phyloP scores from a whole-genome alignment of 1,140 invertebrate genomes.

The Nylanderia fulva region DNA sequence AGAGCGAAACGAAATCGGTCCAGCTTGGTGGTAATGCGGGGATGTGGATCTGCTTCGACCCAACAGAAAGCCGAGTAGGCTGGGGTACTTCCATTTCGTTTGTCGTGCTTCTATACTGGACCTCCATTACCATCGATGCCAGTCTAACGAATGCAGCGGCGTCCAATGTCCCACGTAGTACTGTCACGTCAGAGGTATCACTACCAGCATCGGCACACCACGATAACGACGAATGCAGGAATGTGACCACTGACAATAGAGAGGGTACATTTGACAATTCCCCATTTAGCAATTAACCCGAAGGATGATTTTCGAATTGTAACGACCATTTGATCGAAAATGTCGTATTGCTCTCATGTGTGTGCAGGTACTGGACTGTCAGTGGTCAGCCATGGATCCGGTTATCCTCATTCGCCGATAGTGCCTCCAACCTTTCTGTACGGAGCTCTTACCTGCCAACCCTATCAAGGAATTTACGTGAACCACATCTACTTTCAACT shows the following conservation, averaged over 20 bases:
- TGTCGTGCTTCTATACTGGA: slow-evolving; percentile 78
- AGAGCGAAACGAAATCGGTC: slow-evolving; percentile 72
- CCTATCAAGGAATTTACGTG: slow-evolving; percentile 85
- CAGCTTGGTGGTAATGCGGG: slow-evolving; percentile 83
- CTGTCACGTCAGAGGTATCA: slow-evolving; percentile 78
- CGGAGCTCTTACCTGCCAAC: slow-evolving; percentile 84
- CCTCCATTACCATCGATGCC: slow-evolving; percentile 76
- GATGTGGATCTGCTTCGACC: slow-evolving; percentile 84
- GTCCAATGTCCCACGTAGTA: slow-evolving; percentile 75
- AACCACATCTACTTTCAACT: slow-evolving; percentile 94
- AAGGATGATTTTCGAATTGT: neutral
- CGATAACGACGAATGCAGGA: slow-evolving; percentile 80
- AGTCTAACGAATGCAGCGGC: slow-evolving; percentile 77
- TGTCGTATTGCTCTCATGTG: slow-evolving; percentile 14
- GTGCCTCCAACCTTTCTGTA: slow-evolving; percentile 84
- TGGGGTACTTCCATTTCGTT: slow-evolving; percentile 80
- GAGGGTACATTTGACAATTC: slow-evolving; percentile 66
- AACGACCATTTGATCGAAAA: neutral
- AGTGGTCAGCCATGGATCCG: slow-evolving; percentile 79
- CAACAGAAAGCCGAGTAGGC: slow-evolving; percentile 82
- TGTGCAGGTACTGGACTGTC: slow-evolving; percentile 79
- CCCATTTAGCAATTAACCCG: neutral
- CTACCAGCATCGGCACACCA: slow-evolving; percentile 76
- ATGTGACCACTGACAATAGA: slow-evolving; percentile 80
- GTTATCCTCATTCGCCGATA: slow-evolving; percentile 82